These are phyloP conservation scores for Vanessa atalanta DNA, from an alignment of 1,140 invertebrate species.

Conservation along the genomic window DNA sequence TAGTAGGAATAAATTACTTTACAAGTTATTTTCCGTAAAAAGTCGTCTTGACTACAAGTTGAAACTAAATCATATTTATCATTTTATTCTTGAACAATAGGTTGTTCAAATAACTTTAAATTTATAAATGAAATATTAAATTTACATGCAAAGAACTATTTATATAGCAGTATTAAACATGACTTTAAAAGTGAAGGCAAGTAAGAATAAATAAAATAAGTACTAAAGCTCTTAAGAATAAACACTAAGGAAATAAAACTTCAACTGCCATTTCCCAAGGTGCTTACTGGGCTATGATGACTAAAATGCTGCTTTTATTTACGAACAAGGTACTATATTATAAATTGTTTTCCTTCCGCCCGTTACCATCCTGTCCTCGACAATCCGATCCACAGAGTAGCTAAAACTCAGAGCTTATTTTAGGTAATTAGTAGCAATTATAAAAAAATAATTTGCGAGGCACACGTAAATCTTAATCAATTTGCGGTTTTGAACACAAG, in stretches of 20 bases:
- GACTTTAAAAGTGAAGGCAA: background rate
- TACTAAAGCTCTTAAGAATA: conserved; percentile 5
- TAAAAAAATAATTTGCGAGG: too few species aligned
- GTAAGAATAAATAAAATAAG: background rate
- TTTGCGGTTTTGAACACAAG: too few species aligned
- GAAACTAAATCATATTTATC: too few species aligned
- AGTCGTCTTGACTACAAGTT: too few species aligned
- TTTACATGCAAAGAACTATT: too few species aligned
- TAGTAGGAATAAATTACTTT: too few species aligned
- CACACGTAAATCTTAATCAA: too few species aligned
- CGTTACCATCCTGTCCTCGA: background rate
- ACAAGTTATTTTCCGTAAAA: too few species aligned
- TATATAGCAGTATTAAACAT: background rate
- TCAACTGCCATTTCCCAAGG: conserved; percentile 6
- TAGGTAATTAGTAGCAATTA: background rate
- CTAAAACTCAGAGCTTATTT: background rate
- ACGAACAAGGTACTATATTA: conserved; percentile 7
- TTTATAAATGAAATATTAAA: too few species aligned
- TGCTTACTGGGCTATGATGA: conserved; percentile 9
- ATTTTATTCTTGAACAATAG: too few species aligned
- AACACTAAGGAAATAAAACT: background rate
- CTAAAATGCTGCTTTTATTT: conserved; percentile 11
- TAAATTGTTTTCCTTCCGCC: conserved; percentile 12
- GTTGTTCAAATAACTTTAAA: too few species aligned
- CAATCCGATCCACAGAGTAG: background rate